Evolutionary conservation across 2,797 vertebrate species (phyloP), one percentile per base, ranked within the genome.

Genomic region (Argya squamiceps): DNA sequence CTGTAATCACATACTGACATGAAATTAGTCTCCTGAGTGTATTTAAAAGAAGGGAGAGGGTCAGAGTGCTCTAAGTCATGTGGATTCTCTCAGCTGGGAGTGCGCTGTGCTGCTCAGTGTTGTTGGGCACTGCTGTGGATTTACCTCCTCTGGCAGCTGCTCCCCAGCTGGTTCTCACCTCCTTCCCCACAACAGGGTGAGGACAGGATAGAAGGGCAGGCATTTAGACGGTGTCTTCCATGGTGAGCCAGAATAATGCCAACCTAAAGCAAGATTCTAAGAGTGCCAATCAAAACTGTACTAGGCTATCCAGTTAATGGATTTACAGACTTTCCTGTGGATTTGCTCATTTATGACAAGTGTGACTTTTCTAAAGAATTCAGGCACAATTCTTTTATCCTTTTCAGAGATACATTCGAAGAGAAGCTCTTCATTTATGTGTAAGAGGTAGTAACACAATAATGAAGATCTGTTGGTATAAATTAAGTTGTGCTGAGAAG

Each of bases 131-230:
- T 50, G n/a, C 6, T 13, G n/a, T 89, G 46, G 15, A 18, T 49
- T 82, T 36, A 39, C 2, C 15, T 6, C 1, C 3, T 36, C 26
- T 55, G 18, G 9, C 29, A 37, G 34, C 37, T 14, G 11, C 44
- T 3, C 34, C 27, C 14, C 0, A 2, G 9, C 11, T 75, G 44
- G 5, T 47, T 5, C 63, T 76, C 3, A 0, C 20, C 68, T 9
- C 1, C 18, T 37, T 29, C 32, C 27, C 15, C 3, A 0, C 32
- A 27, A 69, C 0, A 4, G 15, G 6, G 6, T 22, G 8, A 22
- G 23, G 12, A 50, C 18, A 47, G 41, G 43, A 75, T 39, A 23
- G 43, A 36, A 79, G 21, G 17, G 22, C 19, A 24, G 27, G 36
- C 3, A 0, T 80, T 80, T 19, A 36, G 17, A 63, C 24, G 23